These are phyloP conservation scores for Elysia crispata DNA, from an alignment of 2,888 invertebrate genomes.

Conservation along the genomic window DNA sequence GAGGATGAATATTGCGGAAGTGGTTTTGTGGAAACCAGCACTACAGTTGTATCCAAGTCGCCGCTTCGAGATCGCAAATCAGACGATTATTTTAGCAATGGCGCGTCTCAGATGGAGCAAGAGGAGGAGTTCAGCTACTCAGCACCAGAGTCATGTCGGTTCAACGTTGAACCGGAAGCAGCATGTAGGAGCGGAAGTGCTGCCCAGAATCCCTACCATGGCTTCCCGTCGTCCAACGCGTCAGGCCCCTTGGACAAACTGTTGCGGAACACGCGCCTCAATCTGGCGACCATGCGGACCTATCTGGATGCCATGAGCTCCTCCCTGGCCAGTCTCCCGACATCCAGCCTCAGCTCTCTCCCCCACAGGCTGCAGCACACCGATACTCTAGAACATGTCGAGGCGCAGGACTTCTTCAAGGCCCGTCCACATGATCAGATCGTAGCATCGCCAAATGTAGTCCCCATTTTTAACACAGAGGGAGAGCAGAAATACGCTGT, in stretches of 20 bases:
- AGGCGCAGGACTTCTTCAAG: slow-evolving; percentile 35
- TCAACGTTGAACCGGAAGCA: no score
- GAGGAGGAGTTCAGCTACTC: no score
- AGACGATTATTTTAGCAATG: no score
- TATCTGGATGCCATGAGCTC: slow-evolving; percentile 38
- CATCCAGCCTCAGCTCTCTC: neutral
- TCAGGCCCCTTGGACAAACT: slow-evolving; percentile 39
- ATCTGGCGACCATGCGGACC: slow-evolving; percentile 37
- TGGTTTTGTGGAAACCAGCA: no score
- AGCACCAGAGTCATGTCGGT: no score
- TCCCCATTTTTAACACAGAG: no score
- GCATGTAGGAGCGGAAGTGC: neutral
- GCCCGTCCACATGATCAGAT: neutral
- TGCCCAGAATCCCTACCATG: slow-evolving; percentile 21
- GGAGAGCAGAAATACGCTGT: no score
- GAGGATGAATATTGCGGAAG: no score
- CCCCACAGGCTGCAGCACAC: neutral
- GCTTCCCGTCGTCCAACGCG: slow-evolving; percentile 34
- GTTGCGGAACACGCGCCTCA: slow-evolving; percentile 33
- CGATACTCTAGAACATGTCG: slow-evolving; percentile 26
- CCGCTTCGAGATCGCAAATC: no score
- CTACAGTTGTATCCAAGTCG: no score
- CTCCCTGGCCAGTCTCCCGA: slow-evolving; percentile 28
- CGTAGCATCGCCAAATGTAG: no score
- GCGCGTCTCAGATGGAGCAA: no score